phyloP scores from a whole-genome alignment of 2,888 invertebrate genomes.

The Julus scanicus region DNA sequence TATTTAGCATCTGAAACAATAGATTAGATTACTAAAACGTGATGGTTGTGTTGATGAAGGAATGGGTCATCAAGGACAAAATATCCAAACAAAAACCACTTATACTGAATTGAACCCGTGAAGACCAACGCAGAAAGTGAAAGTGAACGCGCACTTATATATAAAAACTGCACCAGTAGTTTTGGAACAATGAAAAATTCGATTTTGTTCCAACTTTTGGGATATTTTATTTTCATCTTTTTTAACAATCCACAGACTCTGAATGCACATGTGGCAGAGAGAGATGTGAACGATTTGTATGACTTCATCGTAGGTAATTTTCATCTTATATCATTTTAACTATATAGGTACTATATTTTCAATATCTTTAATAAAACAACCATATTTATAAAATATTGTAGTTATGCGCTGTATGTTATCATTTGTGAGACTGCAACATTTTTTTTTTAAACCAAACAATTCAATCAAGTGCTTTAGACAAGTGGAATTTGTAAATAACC shows the following conservation, averaged over 20 bases:
- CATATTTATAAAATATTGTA: no score
- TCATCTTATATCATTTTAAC: not conserved
- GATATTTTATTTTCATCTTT: not conserved
- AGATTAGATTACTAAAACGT: not conserved
- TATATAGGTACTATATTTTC: not conserved
- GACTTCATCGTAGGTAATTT: conserved; percentile 24
- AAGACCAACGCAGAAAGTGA: not conserved
- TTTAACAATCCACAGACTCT: not conserved
- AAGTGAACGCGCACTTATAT: not conserved
- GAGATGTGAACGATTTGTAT: not conserved
- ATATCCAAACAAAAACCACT: not conserved
- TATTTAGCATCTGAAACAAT: no score
- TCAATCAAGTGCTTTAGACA: no score
- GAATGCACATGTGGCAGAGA: not conserved
- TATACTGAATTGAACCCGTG: not conserved
- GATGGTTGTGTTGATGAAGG: not conserved
- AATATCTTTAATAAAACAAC: no score
- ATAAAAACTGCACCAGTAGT: not conserved
- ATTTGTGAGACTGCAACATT: no score
- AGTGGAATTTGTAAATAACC: no score
- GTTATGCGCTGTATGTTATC: no score
- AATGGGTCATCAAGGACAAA: not conserved
- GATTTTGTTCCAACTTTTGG: not conserved
- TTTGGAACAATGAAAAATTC: not conserved
- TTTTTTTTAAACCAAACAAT: no score